A percentile compares a stretch with the other conserved stretches of the same genome.
Evolutionary conservation across 2,888 invertebrate species (phyloP).

Genomic region (Melanophora roralis): DNA sequence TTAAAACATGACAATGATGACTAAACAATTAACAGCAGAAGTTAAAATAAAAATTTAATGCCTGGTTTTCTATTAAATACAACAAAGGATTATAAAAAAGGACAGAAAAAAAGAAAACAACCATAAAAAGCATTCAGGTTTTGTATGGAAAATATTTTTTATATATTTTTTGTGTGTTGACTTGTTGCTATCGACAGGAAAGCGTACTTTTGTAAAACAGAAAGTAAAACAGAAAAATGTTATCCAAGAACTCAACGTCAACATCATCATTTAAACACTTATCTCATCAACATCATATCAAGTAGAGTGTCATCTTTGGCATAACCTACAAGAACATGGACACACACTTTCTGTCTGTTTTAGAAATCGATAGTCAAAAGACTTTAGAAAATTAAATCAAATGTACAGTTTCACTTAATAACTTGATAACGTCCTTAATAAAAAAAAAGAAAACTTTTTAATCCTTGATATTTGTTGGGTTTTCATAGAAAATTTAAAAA

Average conservation of each 20-base stretch:
- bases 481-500: too few species aligned
- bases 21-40: constrained; percentile 59
- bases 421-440: background rate
- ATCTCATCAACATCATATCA: constrained; percentile 53
- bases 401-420: background rate
- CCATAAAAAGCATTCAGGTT: constrained; percentile 35
- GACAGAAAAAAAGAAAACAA: background rate
- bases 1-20: constrained; percentile 56
- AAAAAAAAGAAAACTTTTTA: background rate
- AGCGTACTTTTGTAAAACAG: constrained; percentile 14
- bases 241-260: constrained; percentile 39
- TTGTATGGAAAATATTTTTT: constrained; percentile 29
- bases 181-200: constrained; percentile 40
- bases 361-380: constrained; percentile 23
- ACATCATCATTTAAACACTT: constrained; percentile 42
- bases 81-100: constrained; percentile 5
- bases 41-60: constrained; percentile 34
- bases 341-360: background rate
- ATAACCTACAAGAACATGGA: constrained; percentile 2
- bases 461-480: too few species aligned
- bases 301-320: constrained; percentile 53
- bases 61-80: constrained; percentile 37
- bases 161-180: background rate
- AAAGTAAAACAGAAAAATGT: background rate
- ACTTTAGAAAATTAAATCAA: constrained; percentile 4